Evolutionary conservation across 53 echinoderm and acorn worm genomes (phyloP).

Genomic region (Echinometra lucunter): DNA sequence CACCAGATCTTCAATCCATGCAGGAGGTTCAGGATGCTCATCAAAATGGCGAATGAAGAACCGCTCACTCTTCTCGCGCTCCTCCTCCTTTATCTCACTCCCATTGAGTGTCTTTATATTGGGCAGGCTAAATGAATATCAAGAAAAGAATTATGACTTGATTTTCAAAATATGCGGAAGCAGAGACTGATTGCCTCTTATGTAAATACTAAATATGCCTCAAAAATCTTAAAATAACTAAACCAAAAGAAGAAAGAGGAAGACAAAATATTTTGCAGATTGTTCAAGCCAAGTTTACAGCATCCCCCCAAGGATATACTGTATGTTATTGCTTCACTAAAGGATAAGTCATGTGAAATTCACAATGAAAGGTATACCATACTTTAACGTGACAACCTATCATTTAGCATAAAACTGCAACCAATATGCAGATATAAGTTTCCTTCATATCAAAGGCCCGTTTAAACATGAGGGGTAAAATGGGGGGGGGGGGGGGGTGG

Average conservation of each 20-base stretch:
- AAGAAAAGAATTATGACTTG: neutral
- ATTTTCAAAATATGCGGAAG: neutral
- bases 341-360: too few relatives aligned
- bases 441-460: too few relatives aligned
- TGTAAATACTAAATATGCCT: neutral
- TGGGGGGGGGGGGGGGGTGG: too few relatives aligned
- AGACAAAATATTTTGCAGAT: too few relatives aligned
- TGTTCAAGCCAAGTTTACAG: too few relatives aligned
- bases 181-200: neutral
- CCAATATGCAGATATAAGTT: too few relatives aligned
- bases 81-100: constrained; percentile 78
- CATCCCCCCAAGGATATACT: too few relatives aligned
- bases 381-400: too few relatives aligned
- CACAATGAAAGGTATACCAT: too few relatives aligned
- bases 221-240: neutral
- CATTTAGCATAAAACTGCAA: too few relatives aligned
- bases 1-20: constrained; percentile 79
- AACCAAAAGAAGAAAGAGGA: neutral
- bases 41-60: constrained; percentile 81
- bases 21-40: constrained; percentile 71
- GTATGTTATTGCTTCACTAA: too few relatives aligned
- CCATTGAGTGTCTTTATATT: constrained; percentile 85
- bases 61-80: constrained; percentile 87
- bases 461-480: too few relatives aligned
- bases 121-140: constrained; percentile 90